Percentiles rank a stretch among this genome's conserved stretches.
phyloP scores from a whole-genome alignment of 2,113 vertebrate species.

The Gavia stellata region DNA sequence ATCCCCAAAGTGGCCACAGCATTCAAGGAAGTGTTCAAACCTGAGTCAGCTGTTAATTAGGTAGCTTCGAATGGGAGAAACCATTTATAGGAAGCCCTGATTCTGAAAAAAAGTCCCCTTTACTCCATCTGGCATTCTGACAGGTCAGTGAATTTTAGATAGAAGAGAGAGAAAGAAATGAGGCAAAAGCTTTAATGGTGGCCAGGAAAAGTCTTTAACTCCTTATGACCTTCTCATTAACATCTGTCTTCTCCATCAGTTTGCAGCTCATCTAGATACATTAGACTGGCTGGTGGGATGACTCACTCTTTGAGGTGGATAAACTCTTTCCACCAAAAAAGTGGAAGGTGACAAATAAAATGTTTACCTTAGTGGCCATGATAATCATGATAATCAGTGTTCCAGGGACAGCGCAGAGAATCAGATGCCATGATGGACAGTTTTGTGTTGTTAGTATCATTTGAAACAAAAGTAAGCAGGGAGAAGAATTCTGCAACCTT shows the following conservation, averaged over 20 bases:
- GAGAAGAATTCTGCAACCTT: neutral
- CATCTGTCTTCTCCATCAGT: neutral
- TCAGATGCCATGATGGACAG: neutral
- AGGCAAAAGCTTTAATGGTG: neutral
- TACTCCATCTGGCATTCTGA: neutral
- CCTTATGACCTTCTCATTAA: neutral
- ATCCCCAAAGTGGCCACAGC: neutral
- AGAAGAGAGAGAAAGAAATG: neutral
- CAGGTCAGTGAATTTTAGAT: neutral
- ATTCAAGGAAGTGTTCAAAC: neutral
- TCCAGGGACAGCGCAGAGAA: neutral
- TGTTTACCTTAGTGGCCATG: neutral
- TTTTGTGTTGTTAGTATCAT: neutral
- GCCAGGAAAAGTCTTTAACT: neutral
- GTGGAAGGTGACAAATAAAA: neutral
- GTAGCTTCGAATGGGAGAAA: neutral
- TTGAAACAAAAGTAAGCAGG: neutral
- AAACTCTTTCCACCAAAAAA: neutral
- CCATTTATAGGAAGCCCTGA: neutral
- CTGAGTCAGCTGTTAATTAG: slow-evolving; percentile 24
- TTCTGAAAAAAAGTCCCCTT: neutral
- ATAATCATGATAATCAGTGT: neutral
- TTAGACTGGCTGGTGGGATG: neutral
- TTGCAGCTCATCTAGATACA: neutral
- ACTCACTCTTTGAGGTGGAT: neutral